Evolutionary conservation across 53 echinoderm and acorn worm species (phyloP).

Genomic region (Crossaster papposus): DNA sequence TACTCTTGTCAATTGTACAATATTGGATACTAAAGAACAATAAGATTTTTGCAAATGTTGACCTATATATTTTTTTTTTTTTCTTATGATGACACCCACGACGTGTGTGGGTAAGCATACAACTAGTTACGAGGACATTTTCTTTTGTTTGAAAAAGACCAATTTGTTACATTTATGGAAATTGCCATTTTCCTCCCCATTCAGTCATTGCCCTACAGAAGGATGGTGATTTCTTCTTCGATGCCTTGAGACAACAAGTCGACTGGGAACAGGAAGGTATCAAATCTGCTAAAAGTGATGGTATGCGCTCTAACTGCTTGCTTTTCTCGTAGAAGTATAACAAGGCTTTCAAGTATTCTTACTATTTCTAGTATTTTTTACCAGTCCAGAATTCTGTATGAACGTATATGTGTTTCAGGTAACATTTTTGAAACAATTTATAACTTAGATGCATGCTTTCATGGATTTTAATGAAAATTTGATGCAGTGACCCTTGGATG

Average conservation of each 20-base stretch:
- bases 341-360: background rate
- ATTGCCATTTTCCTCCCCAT: background rate
- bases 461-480: no score
- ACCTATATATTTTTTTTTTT: background rate
- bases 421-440: no score
- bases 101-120: no score
- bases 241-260: conserved; percentile 37
- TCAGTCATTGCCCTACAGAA: conserved; percentile 45
- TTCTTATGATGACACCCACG: no score
- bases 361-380: background rate
- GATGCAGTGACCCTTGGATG: no score
- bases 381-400: no score
- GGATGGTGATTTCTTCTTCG: conserved; percentile 44
- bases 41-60: background rate
- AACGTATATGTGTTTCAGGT: no score
- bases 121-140: no score
- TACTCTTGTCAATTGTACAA: background rate
- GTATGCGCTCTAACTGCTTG: conserved; percentile 45
- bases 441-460: no score
- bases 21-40: background rate
- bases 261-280: conserved; percentile 61
- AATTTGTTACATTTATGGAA: background rate
- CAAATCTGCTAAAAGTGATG: conserved; percentile 57
- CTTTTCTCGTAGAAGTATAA: conserved; percentile 18
- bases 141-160: no score